Evolutionary conservation across 1,140 invertebrate species (phyloP).

Genomic region (Diabrotica virgifera): DNA sequence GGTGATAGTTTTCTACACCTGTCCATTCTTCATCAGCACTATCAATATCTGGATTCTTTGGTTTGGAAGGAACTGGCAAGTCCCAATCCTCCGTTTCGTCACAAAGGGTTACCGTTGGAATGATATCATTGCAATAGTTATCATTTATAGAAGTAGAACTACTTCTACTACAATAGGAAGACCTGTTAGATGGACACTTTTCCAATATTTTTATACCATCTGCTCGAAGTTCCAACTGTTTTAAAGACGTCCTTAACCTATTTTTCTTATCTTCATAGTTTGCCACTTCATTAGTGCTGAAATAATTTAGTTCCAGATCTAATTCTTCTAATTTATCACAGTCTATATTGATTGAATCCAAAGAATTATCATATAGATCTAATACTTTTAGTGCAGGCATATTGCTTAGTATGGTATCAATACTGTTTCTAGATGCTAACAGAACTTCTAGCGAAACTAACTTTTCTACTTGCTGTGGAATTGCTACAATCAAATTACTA

Average conservation of each 20-base stretch:
- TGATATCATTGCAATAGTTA: background rate
- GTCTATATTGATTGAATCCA: conserved; percentile 10
- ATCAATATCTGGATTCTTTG: conserved; percentile 16
- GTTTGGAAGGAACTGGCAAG: conserved; percentile 5
- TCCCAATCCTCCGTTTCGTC: conserved; percentile 21
- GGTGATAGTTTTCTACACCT: conserved; percentile 3
- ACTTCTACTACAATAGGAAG: background rate
- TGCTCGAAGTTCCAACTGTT: background rate
- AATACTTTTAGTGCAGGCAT: conserved; percentile 19
- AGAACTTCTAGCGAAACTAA: conserved; percentile 9
- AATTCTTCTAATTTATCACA: conserved; percentile 5
- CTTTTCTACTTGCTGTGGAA: conserved; percentile 8
- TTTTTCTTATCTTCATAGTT: conserved; percentile 6
- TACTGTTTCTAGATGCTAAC: conserved; percentile 11
- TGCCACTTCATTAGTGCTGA: conserved; percentile 4
- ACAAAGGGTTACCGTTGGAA: background rate
- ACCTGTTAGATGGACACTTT: background rate
- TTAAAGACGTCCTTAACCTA: background rate
- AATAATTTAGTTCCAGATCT: conserved; percentile 18
- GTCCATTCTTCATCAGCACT: conserved; percentile 20
- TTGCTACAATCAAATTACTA: conserved; percentile 7
- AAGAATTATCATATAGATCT: conserved; percentile 20
- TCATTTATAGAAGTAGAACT: background rate
- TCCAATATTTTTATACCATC: background rate
- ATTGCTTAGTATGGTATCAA: conserved; percentile 7